Evolutionary conservation across 1,140 invertebrate genomes (phyloP).

Genomic region (Cydia splendana): DNA sequence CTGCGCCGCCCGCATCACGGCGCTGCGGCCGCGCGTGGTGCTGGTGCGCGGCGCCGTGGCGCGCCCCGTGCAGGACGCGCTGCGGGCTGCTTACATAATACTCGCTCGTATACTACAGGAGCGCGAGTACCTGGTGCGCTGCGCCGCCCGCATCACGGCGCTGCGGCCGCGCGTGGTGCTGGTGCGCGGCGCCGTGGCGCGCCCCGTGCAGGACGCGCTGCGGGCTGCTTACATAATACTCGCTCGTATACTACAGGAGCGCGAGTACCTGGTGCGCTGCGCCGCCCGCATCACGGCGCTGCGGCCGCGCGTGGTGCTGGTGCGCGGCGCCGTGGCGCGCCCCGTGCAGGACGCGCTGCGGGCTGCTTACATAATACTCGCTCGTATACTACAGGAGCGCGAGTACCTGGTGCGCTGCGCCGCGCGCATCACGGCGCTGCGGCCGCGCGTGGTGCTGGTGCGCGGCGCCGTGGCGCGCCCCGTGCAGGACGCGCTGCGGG

Average conservation of each 20-base stretch:
- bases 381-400: conserved; percentile 84
- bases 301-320: conserved; percentile 92
- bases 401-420: conserved; percentile 94
- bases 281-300: conserved; percentile 93
- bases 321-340: conserved; percentile 93
- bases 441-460: conserved; percentile 93
- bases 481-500: conserved; percentile 93
- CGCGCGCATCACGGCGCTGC: conserved; percentile 91
- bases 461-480: conserved; percentile 93
- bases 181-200: conserved; percentile 93
- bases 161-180: conserved; percentile 93
- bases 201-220: conserved; percentile 93
- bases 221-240: too few species aligned
- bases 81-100: too few species aligned
- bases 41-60: conserved; percentile 95
- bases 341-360: conserved; percentile 93
- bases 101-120: conserved; percentile 82
- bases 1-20: conserved; percentile 92
- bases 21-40: conserved; percentile 92
- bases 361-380: too few species aligned
- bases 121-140: conserved; percentile 92
- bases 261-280: conserved; percentile 92
- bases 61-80: conserved; percentile 91
- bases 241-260: conserved; percentile 83
- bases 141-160: conserved; percentile 92